phyloP scores from a whole-genome alignment of 2,113 vertebrate genomes.

The Enhydra lutris region DNA sequence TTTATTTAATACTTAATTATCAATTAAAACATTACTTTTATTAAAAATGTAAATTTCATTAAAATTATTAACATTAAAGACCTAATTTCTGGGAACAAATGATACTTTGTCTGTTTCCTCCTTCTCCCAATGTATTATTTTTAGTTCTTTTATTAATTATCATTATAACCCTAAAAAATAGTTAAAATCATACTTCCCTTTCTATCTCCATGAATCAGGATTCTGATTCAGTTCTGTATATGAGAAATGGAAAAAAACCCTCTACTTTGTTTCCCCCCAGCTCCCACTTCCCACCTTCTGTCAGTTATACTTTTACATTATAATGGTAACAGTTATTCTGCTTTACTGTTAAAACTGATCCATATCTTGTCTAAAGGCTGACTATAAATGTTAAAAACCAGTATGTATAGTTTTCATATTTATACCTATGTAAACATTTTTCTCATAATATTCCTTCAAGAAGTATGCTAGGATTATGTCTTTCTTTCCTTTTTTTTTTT shows the following conservation, averaged over 20 bases:
- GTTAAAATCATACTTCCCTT: not conserved
- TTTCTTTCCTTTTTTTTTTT: not conserved
- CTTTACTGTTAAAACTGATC: not conserved
- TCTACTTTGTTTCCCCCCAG: not conserved
- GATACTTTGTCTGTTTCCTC: not conserved
- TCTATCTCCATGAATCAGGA: not conserved
- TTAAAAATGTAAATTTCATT: constrained; percentile 23
- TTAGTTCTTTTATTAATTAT: not conserved
- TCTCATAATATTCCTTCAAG: not conserved
- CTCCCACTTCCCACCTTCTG: not conserved
- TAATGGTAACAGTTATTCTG: not conserved
- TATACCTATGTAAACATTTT: not conserved
- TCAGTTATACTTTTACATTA: not conserved
- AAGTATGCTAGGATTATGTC: not conserved
- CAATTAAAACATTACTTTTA: not conserved
- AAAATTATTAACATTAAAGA: not conserved
- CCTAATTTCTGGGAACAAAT: not conserved
- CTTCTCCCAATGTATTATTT: not conserved
- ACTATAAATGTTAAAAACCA: not conserved
- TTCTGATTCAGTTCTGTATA: not conserved
- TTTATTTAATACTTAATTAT: not conserved
- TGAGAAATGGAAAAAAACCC: not conserved
- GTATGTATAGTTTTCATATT: not conserved
- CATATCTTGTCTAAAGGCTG: not conserved
- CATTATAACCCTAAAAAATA: not conserved